These are phyloP conservation scores for Drosophila setosimentum DNA, from an alignment of 2,888 invertebrate species.

Conservation along the genomic window DNA sequence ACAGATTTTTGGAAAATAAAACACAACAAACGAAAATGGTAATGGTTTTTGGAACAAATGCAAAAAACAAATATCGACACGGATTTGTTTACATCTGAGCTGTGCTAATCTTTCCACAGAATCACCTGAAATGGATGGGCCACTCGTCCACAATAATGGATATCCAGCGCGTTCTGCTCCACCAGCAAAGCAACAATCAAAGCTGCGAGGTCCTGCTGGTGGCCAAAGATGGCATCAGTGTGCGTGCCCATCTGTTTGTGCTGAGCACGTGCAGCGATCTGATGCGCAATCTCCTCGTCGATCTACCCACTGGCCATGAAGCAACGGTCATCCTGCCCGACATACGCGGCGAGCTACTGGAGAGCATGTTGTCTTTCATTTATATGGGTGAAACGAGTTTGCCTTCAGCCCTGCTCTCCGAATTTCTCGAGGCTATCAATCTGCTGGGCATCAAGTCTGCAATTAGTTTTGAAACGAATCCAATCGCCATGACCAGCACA, in stretches of 20 bases:
- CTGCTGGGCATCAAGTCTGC: conserved; percentile 84
- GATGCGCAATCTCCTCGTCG: conserved; percentile 80
- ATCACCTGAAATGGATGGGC: conserved; percentile 85
- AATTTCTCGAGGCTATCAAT: conserved; percentile 84
- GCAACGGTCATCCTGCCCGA: conserved; percentile 84
- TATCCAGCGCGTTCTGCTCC: conserved; percentile 81
- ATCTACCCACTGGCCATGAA: conserved; percentile 80
- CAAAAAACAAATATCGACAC: conserved; percentile 23
- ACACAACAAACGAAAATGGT: conserved; percentile 77
- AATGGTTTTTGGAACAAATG: conserved; percentile 55
- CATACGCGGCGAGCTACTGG: conserved; percentile 81
- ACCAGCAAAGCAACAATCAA: conserved; percentile 69
- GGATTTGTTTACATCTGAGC: conserved; percentile 18
- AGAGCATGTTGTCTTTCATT: conserved; percentile 83
- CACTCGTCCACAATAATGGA: conserved; percentile 84
- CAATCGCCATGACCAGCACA: conserved; percentile 44
- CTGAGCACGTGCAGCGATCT: conserved; percentile 84
- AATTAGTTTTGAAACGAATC: conserved; percentile 84
- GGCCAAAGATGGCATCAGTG: conserved; percentile 80
- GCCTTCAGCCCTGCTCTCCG: conserved; percentile 81
- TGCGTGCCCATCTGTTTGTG: conserved; percentile 84
- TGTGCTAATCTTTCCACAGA: conserved; percentile 53
- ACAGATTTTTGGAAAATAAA: conserved; percentile 70
- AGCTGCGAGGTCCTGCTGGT: conserved; percentile 83
- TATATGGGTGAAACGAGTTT: conserved; percentile 84